Evolutionary conservation across 2,888 invertebrate genomes (phyloP).

Genomic region (Troides helena): DNA sequence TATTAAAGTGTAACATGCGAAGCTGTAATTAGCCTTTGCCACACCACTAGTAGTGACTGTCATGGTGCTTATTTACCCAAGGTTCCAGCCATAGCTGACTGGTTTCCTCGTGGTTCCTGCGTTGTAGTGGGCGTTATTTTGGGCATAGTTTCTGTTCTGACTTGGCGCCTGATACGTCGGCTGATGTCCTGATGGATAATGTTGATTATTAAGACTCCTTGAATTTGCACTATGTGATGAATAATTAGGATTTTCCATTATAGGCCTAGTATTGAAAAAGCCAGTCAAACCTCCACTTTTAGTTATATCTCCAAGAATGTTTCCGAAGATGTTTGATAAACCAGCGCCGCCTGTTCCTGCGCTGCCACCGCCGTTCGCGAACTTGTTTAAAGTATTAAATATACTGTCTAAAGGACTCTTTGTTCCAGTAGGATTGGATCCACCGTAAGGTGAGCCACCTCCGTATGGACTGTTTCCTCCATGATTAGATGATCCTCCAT

Average conservation of each 20-base stretch:
- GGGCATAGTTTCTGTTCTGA: conserved; percentile 64
- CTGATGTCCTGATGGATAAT: conserved; percentile 68
- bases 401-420: conserved; percentile 34
- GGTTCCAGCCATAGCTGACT: conserved; percentile 69
- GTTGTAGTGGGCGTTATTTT: conserved; percentile 50
- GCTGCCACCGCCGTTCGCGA: conserved; percentile 37
- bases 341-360: conserved; percentile 38
- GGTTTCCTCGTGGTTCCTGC: conserved; percentile 59
- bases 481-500: conserved; percentile 40
- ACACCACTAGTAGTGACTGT: conserved; percentile 39
- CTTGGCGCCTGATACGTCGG: conserved; percentile 52
- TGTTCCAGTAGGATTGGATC: conserved; percentile 35
- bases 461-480: conserved; percentile 46
- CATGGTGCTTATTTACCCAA: conserved; percentile 65
- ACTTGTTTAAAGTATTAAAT: conserved; percentile 34
- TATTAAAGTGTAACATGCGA: conserved; percentile 36
- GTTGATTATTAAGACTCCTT: conserved; percentile 63
- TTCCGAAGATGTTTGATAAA: conserved; percentile 65
- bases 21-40: conserved; percentile 44
- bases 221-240: conserved; percentile 62
- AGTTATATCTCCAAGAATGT: conserved; percentile 60
- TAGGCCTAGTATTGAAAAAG: conserved; percentile 69
- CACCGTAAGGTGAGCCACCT: conserved; percentile 42
- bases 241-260: conserved; percentile 71
- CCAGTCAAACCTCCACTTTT: conserved; percentile 59